Evolutionary conservation across 2,888 invertebrate genomes (phyloP), one percentile per base, ranked within the genome.

Genomic region (Calephelis perditalis): DNA sequence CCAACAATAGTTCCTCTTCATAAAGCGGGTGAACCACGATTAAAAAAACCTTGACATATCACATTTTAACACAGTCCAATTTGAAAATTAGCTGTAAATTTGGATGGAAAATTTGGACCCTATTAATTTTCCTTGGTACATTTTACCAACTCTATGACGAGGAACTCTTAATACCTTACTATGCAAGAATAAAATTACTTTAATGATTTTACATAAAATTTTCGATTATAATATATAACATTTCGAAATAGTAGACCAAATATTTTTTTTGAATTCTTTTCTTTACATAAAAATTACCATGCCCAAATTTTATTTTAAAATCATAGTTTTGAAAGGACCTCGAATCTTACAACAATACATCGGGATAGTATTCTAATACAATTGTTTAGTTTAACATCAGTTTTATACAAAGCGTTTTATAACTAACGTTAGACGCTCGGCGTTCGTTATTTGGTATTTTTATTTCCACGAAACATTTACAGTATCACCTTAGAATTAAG

Each of bases 71-170:
- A 78, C 79, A 83, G 84, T 84, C 86, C 86, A 84, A 82, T 77
- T 79, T 76, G 73, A 76, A 76, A 78, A 73, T 76, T 74, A 77
- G 79, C 80, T 81, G 81, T 74, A 78, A 76, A 73, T 76, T 78
- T 87, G 87, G 89, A 89, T 88, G 89, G 88, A 88, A 72, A 81
- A 71, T 79, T 89, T 90, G 88, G 89, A 88, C 89, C 88, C 89
- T 84, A 84, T 84, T 80, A 67, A 74, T 77, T 75, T 81, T 79
- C 76, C 71, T 79, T 69, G 74, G 77, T 72, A 63, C 62, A 49
- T 64, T 15, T 35, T 55, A 55, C 55, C 56, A 81, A 82, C 83
- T 87, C 87, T 85, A 86, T 81, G 84, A 75, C 76, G 81, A 76
- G 75, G 74, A 79, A 76, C 75, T 75, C 73, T 70, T 26, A 69